Evolutionary conservation across 1,140 invertebrate species (phyloP), one percentile per base, ranked within the genome.

Genomic region (Meloidogyne chitwoodi): DNA sequence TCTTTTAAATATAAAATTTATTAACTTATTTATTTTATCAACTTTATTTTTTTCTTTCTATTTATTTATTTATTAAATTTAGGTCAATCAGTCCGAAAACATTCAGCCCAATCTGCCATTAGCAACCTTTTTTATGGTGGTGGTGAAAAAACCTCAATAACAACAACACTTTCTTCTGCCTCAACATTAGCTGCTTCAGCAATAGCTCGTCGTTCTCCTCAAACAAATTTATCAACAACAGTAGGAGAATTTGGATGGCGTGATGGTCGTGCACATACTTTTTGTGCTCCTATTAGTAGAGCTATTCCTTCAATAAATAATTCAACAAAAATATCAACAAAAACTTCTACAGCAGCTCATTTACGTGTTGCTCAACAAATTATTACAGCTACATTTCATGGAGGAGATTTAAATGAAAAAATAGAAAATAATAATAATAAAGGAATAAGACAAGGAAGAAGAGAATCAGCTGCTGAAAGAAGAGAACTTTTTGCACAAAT

Each of bases 231-330:
- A 4, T 16, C 1, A 56, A 4, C 48, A 56, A 56, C 48, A 27
- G 14, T 22, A n/a, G 76, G 76, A n/a, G 44, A 70, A 14, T 81
- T 81, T 41, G 80, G 80, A 22, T 66, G 80, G 56, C 22, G 79
- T 27, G 64, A 81, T 34, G 80, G 80, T 8, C 70, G 79, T 12
- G 80, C 80, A 10, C 78, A 80, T 26, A 80, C 78, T 61, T 80
- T 48, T 34, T 80, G 77, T 63, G n/a, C 69, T 8, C 77, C 77
- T 24, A 26, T 27, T 14, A 27, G 76, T 14, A 27, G 76, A 19
- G 65, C 34, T 31, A 66, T 66, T 24, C 29, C 65, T 8, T 19
- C 34, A 66, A 31, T 22, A 29, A 29, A 66, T 66, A 10, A 0
- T 6, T 1, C 16, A 38, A 66, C 24, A n/a, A 56, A 16, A 14